Base-by-base conservation (phyloP, 1,140 invertebrate species). In the Drosophila seguyi region DNA sequence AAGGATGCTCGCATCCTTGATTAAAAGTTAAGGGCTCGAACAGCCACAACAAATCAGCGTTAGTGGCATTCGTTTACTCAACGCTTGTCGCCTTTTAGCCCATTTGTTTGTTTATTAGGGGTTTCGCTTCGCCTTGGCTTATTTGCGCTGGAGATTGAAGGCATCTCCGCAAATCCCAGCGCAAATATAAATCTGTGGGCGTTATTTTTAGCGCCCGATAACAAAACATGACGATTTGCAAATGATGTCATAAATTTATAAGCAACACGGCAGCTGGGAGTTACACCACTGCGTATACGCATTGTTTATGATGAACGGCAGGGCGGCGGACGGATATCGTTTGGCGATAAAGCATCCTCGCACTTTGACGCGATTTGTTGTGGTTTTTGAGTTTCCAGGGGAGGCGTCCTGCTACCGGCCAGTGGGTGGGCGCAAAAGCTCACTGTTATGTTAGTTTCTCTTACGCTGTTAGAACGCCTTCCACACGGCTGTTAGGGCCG, bases 211-310 rank as follows among this genome's bases (percentile, higher is more conserved):
- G 60, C 50, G 45, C 75, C 61, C 66, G 66, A 80, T 83, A 83
- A 77, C 48, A 66, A 73, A 73, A 72, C 61, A 60, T 80, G 84
- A 77, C 80, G 80, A 87, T 83, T 88, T 88, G 84, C 76, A 88
- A 83, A 87, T 80, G 67, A 88, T 83, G 66, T 74, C 84, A 88
- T 83, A 73, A 80, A 84, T 88, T 83, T 60, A 34, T 44, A 55
- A 60, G 48, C 48, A 68, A 66, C 67, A 66, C 61, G 39, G 60
- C 38, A 42, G 20, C 29, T 42, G 14, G 29, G 36, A 48, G 45
- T 14, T 42, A 31, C 16, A 13, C n/a, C 27, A 50, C 39, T 34
- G n/a, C 25, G 57, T 47, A 45, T 66, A 34, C 31, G 57, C 29
- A 56, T 84, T 79, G 71, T 76, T 79, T 68, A 86, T 76, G 62